Evolutionary conservation across 2,888 invertebrate genomes (phyloP), one percentile per base, ranked within the genome.

Genomic region (Tortrix viridana): DNA sequence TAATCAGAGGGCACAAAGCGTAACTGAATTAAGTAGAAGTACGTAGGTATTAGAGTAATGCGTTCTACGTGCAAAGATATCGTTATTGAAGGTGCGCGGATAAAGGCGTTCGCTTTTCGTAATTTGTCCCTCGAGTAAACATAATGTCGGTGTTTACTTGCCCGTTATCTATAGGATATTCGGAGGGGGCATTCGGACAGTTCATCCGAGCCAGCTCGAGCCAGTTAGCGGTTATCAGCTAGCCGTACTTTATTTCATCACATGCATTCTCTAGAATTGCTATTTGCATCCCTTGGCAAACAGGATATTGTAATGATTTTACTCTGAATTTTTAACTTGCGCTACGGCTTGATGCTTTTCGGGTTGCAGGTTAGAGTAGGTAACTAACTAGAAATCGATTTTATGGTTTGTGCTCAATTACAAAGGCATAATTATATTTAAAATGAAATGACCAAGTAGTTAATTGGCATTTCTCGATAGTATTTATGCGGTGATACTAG

Each of bases 161-260:
- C 46, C n/a, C 46, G 52, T 58, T 65, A 61, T 65, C 60, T 61
- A 47, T 46, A 22, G 38, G 58, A 46, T 23, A 46, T 60, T 75
- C 79, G 75, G 65, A 71, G 77, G 80, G 81, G 82, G 84, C 81
- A 81, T 68, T 67, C 74, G 76, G 74, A 71, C 72, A 66, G 73
- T 74, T 73, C 74, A 75, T 57, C 50, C 44, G 22, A 44, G 67
- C 85, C 67, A 74, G 88, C 74, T 80, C 48, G 61, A 76, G 74
- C 85, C 75, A 72, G 89, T 82, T 81, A 48, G 4, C 50, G 71
- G 70, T 80, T 79, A 80, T 79, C 77, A 12, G 26, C 20, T 69
- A 67, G 65, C 69, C 71, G 72, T 69, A 60, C 60, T 66, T 67
- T 74, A 74, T 81, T 84, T 82, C 79, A 82, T 82, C 80, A 84